Evolutionary conservation across 2,888 invertebrate genomes (phyloP).

Genomic region (Sesia bembeciformis): DNA sequence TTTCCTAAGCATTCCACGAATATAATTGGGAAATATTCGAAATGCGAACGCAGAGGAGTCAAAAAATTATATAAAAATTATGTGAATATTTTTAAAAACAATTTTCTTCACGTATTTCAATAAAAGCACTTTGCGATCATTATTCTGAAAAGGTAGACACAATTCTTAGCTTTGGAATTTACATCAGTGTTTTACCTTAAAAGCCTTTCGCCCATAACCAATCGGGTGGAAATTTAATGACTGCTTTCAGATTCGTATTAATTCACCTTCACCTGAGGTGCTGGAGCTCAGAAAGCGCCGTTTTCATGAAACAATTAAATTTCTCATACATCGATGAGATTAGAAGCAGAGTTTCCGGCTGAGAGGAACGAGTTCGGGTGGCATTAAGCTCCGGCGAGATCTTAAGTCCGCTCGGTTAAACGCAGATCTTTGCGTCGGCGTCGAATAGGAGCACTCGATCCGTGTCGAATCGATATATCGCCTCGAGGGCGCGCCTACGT

Average conservation of each 20-base stretch:
- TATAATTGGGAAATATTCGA: slow-evolving; percentile 2
- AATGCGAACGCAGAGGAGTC: slow-evolving; percentile 5
- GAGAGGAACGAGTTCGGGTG: slow-evolving; percentile 25
- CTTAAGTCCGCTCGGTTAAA: slow-evolving; percentile 55
- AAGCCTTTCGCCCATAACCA: slow-evolving; percentile 58
- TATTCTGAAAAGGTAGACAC: slow-evolving; percentile 25
- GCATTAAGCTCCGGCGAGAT: slow-evolving; percentile 41
- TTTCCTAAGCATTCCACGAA: slow-evolving; percentile 7
- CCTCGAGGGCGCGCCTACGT: slow-evolving; percentile 53
- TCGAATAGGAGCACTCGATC: slow-evolving; percentile 39
- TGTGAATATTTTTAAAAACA: too few relatives aligned
- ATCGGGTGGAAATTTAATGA: slow-evolving; percentile 68
- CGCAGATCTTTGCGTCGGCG: slow-evolving; percentile 44
- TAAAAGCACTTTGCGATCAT: neutral
- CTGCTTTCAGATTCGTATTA: slow-evolving; percentile 62
- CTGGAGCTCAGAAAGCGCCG: slow-evolving; percentile 48
- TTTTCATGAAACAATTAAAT: slow-evolving; percentile 69
- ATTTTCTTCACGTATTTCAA: neutral
- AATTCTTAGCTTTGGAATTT: slow-evolving; percentile 33
- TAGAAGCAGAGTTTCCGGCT: slow-evolving; percentile 38
- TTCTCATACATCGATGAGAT: slow-evolving; percentile 56
- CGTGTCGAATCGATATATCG: slow-evolving; percentile 52
- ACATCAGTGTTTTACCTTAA: slow-evolving; percentile 56
- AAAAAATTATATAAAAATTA: neutral
- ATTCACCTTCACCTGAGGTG: slow-evolving; percentile 48